Conservation (phyloP, 2,888 invertebrate species). For the Campaea margaritaria region DNA sequence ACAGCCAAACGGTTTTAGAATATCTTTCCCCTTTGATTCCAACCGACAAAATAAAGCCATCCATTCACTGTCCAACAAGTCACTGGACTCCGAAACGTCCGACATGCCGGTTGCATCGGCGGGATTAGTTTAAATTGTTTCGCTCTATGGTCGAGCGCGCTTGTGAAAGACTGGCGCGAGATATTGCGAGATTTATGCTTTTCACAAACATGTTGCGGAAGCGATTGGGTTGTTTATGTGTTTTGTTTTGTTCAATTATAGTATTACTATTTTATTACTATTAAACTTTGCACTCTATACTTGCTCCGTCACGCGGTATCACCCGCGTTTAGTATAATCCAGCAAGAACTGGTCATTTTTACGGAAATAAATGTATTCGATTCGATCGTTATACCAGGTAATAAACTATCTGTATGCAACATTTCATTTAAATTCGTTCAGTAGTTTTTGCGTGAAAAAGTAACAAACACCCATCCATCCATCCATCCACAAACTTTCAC, state of each 20-base stretch:
- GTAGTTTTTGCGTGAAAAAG: no score
- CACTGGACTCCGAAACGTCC: slow-evolving; percentile 1
- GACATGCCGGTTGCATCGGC: slow-evolving; percentile 4
- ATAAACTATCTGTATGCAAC: no score
- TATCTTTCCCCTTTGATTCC: neutral
- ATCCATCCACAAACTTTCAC: no score
- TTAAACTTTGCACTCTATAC: no score
- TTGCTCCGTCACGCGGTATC: no score
- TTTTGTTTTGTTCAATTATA: neutral
- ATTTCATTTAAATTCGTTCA: no score
- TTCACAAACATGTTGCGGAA: neutral
- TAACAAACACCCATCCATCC: no score
- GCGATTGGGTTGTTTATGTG: neutral
- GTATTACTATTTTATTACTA: neutral
- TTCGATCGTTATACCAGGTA: no score
- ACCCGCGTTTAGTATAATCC: no score
- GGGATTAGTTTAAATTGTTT: slow-evolving; percentile 19
- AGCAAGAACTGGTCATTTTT: no score
- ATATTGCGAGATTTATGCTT: slow-evolving; percentile 10
- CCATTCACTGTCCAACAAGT: slow-evolving; percentile 8
- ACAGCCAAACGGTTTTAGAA: neutral
- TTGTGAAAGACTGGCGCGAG: slow-evolving; percentile 11
- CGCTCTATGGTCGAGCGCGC: slow-evolving; percentile 5
- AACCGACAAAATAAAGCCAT: slow-evolving; percentile 12
- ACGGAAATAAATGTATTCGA: no score